Conservation (phyloP, 2,113 vertebrate species). For the Leuciscus idus region DNA sequence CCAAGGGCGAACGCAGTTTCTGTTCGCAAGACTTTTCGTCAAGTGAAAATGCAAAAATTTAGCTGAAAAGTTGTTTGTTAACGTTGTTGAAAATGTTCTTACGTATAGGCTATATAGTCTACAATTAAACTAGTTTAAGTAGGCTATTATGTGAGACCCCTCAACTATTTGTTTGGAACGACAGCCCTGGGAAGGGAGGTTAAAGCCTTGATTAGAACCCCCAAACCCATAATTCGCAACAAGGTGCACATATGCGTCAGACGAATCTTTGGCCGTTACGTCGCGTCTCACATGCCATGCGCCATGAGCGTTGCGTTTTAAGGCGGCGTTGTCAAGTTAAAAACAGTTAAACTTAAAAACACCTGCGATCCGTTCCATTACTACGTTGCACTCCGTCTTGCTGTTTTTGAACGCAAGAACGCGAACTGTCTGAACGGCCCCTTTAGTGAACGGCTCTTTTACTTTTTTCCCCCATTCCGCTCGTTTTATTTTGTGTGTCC, state of each 20-base stretch:
- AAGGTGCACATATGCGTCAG: not conserved
- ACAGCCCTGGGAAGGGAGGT: not conserved
- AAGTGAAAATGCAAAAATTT: not conserved
- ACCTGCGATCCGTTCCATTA: not conserved
- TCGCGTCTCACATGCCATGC: not conserved
- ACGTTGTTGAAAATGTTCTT: not conserved
- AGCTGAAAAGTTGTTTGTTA: not conserved
- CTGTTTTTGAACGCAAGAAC: not conserved
- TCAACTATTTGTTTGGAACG: not conserved
- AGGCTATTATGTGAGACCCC: not conserved
- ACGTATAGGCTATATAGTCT: too few species aligned
- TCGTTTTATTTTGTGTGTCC: constrained; percentile 4
- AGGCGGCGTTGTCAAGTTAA: not conserved
- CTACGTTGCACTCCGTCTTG: not conserved
- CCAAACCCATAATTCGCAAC: not conserved
- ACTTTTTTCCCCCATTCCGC: not conserved
- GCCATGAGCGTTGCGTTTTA: not conserved
- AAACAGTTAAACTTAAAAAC: not conserved
- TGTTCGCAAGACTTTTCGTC: not conserved
- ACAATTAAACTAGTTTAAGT: not conserved
- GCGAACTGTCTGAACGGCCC: not conserved
- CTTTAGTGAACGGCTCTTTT: not conserved
- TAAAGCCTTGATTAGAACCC: not conserved
- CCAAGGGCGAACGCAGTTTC: not conserved
- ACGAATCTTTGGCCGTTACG: not conserved